Base-by-base conservation (phyloP, 2,113 vertebrate genomes). In the Phoxinus phoxinus region DNA sequence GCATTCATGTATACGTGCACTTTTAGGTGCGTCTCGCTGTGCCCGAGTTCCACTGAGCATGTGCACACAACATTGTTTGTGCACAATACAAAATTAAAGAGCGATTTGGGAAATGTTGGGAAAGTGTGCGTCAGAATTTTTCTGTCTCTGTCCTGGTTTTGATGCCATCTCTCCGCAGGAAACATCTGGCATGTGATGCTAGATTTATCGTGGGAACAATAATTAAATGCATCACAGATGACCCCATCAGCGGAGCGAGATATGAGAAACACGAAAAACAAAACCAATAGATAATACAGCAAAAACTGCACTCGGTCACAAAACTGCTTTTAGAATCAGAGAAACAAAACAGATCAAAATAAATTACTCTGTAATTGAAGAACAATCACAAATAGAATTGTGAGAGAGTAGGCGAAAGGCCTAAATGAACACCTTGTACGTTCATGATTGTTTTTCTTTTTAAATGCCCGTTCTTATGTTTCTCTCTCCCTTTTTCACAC, bases 161-260 rank as follows among this genome's bases (percentile, higher is more conserved):
- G 58, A 83, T 82, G 78, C 67, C 81, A 85, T 90, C 89, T 73
- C 58, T 90, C 88, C 75, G 88, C 92, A 93, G 93, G 92, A 94
- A 93, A 91, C 93, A 93, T 93, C 92, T 94, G 93, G 89, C 77
- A 23, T 84, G 85, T 87, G 92, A 90, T 87, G 93, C 91, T 89
- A 90, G 92, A 92, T 93, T 92, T 92, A 93, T 85, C 69, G 87
- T 90, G 85, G 85, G 89, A 89, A 83, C 76, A 85, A 72, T 84
- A 78, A 85, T 88, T 86, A 85, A 58, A 86, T 83, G 63, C 73
- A 80, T 75, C 87, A 84, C 84, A 85, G 73, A 87, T 89, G 76
- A 87, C 76, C 75, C 78, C 78, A 63, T 84, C 69, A 79, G 84
- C 69, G 7, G 13, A 84, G 65, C 56, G 69, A 80, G 44, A 81